A percentile compares a stretch with the other conserved stretches of the same genome.
phyloP scores from a whole-genome alignment of 2,888 invertebrate species.

The Ellobium chinense region DNA sequence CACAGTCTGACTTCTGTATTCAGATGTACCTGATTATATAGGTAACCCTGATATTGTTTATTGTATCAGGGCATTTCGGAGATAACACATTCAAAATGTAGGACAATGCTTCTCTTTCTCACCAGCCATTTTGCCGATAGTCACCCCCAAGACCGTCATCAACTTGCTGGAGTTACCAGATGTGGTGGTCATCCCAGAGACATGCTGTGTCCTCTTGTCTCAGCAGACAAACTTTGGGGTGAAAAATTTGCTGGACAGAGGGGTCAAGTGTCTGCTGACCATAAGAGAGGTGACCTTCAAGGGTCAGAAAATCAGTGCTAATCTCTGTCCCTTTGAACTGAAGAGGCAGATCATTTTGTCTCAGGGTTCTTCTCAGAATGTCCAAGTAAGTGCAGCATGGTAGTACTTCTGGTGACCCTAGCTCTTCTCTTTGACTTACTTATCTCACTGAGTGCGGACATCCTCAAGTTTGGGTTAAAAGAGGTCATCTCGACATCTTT shows the following conservation, averaged over 20 bases:
- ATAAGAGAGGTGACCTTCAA: slow-evolving; percentile 18
- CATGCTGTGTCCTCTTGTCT: slow-evolving; percentile 28
- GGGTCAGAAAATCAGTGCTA: slow-evolving; percentile 10
- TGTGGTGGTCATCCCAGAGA: background rate
- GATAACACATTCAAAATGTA: no score
- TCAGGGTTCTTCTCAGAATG: background rate
- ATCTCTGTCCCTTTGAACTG: slow-evolving; percentile 32
- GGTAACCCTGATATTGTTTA: no score
- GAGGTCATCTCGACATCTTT: no score
- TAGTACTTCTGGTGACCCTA: no score
- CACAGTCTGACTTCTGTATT: no score
- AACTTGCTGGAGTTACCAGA: slow-evolving; percentile 24
- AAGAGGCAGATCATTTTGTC: slow-evolving; percentile 12
- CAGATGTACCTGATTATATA: no score
- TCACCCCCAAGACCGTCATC: background rate
- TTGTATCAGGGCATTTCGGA: no score
- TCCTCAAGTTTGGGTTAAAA: no score
- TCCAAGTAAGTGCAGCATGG: slow-evolving; percentile 31
- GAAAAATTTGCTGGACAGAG: slow-evolving; percentile 14
- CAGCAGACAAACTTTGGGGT: slow-evolving; percentile 6
- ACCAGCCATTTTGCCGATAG: slow-evolving; percentile 27
- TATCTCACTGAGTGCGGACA: no score
- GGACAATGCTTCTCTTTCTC: no score
- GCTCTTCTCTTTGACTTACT: no score
- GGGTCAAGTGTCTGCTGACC: slow-evolving; percentile 27